Conservation (phyloP, 2,888 invertebrate species). For the Eupithecia exiguata region DNA sequence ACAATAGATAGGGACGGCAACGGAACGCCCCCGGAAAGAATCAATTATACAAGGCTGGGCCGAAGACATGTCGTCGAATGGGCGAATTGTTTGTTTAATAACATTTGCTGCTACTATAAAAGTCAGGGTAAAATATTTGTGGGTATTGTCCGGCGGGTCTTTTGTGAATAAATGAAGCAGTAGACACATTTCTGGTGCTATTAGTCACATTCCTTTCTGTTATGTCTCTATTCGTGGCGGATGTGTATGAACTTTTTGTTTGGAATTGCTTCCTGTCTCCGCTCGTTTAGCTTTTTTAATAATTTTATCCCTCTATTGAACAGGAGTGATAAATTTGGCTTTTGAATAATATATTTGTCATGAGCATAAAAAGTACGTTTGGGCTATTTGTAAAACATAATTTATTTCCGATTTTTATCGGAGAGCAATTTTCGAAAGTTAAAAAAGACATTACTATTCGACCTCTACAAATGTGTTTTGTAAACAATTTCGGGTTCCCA, state of each 20-base stretch:
- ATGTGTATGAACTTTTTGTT: slow-evolving; percentile 73
- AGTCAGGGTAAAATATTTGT: slow-evolving; percentile 76
- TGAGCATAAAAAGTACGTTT: slow-evolving; percentile 17
- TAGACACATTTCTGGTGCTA: slow-evolving; percentile 65
- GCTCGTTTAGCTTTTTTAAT: slow-evolving; percentile 66
- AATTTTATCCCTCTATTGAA: slow-evolving; percentile 65
- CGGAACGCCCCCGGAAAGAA: slow-evolving; percentile 80
- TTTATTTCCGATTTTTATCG: slow-evolving; percentile 37
- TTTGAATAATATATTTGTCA: slow-evolving; percentile 57
- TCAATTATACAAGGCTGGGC: slow-evolving; percentile 78
- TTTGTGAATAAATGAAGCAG: slow-evolving; percentile 72
- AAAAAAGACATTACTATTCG: slow-evolving; percentile 17
- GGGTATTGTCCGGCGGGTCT: slow-evolving; percentile 67
- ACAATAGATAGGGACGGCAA: slow-evolving; percentile 67
- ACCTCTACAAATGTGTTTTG: slow-evolving; percentile 6
- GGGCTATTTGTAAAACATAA: slow-evolving; percentile 26
- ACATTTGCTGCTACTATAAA: slow-evolving; percentile 76
- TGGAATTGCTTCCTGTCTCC: slow-evolving; percentile 70
- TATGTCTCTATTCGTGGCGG: slow-evolving; percentile 73
- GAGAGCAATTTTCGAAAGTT: slow-evolving; percentile 4
- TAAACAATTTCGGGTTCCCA: slow-evolving; percentile 14
- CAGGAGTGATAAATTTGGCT: slow-evolving; percentile 68
- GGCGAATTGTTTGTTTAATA: slow-evolving; percentile 84
- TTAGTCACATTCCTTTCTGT: slow-evolving; percentile 62
- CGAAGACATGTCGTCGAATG: slow-evolving; percentile 76